These are phyloP conservation scores for Dione juno DNA, from an alignment of 2,888 invertebrate genomes.

Conservation along the genomic window DNA sequence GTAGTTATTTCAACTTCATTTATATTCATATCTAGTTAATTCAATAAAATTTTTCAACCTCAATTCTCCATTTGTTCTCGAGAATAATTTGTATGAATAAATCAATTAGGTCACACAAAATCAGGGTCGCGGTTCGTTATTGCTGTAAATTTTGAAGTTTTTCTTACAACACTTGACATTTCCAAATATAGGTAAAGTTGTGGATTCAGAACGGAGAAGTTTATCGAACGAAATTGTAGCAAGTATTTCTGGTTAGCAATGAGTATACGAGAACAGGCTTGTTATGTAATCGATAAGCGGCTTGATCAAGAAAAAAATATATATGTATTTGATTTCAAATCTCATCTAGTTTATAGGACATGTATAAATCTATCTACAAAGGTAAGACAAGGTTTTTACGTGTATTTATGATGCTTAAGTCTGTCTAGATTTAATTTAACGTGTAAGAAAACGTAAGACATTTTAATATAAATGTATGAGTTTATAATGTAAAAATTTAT, in stretches of 20 bases:
- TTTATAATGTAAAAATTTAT: too few species aligned
- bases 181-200: slow-evolving; percentile 39
- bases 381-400: slow-evolving; percentile 4
- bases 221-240: slow-evolving; percentile 34
- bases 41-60: slow-evolving; percentile 10
- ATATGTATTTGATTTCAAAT: slow-evolving; percentile 14
- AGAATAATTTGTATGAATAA: slow-evolving; percentile 36
- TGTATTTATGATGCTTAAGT: background rate
- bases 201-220: slow-evolving; percentile 20
- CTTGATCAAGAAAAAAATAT: slow-evolving; percentile 14
- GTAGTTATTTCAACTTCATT: slow-evolving; percentile 9
- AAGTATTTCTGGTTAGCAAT: slow-evolving; percentile 42
- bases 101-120: slow-evolving; percentile 43
- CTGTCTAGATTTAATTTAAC: background rate
- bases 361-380: slow-evolving; percentile 6
- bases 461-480: background rate
- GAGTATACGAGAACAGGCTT: slow-evolving; percentile 39
- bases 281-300: slow-evolving; percentile 30
- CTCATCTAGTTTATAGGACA: slow-evolving; percentile 12
- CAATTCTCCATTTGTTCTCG: slow-evolving; percentile 27
- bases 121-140: slow-evolving; percentile 32
- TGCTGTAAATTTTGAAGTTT: slow-evolving; percentile 30
- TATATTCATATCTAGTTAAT: slow-evolving; percentile 5
- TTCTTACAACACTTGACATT: slow-evolving; percentile 37
- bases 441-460: background rate